A percentile compares a stretch with the other conserved stretches of the same genome.
Evolutionary conservation across 2,797 vertebrate genomes (phyloP).

Genomic region (Percopsis omiscomaycus): DNA sequence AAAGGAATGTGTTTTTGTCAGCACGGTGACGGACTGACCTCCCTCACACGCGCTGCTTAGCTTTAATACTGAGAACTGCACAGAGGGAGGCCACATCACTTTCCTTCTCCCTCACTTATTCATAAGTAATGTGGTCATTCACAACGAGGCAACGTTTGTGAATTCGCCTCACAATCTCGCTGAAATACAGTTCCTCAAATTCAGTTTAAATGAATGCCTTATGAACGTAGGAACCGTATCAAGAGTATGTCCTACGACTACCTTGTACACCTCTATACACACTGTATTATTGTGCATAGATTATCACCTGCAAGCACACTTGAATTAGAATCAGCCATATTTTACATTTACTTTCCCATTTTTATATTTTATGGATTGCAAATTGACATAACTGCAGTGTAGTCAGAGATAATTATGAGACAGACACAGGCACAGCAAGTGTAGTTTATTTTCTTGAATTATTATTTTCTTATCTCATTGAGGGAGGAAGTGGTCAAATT

Average conservation of each 20-base stretch:
- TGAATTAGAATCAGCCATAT: constrained; percentile 22
- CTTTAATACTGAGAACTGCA: constrained; percentile 10
- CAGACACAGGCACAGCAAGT: no score
- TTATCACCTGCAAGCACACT: not conserved
- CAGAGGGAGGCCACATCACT: constrained; percentile 45
- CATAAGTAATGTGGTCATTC: constrained; percentile 21
- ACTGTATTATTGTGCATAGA: not conserved
- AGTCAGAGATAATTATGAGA: not conserved
- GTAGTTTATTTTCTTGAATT: not conserved
- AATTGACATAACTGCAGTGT: not conserved
- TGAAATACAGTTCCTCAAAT: constrained; percentile 52
- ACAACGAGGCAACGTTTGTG: not conserved
- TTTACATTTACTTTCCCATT: constrained; percentile 8
- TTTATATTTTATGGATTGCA: constrained; percentile 10
- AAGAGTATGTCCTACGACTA: no score
- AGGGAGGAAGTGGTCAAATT: not conserved
- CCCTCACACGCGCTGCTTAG: constrained; percentile 22
- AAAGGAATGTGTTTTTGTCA: constrained; percentile 20
- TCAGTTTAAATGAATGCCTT: constrained; percentile 7
- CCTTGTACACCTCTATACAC: no score
- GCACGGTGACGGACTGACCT: constrained; percentile 47
- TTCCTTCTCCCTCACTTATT: constrained; percentile 10
- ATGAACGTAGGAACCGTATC: constrained; percentile 1
- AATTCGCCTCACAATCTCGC: not conserved
- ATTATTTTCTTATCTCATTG: not conserved